A percentile compares a stretch with the other conserved stretches of the same genome.
Evolutionary conservation across 2,797 vertebrate species (phyloP).

Genomic region (Acanthiza pusilla): DNA sequence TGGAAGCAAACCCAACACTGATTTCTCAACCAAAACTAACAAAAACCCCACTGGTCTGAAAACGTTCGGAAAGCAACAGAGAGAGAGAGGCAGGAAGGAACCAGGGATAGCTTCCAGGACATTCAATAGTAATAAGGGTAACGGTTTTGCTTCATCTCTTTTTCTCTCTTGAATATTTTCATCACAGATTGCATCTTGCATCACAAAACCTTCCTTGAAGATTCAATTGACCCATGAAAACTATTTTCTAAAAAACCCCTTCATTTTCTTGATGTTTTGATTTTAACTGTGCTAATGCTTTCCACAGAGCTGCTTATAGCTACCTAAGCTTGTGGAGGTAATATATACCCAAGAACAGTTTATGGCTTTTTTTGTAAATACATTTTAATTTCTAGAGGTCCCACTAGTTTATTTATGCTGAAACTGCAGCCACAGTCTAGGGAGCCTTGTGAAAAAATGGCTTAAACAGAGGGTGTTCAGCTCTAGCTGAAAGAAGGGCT

Average conservation of each 20-base stretch:
- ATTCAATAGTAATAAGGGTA: not conserved
- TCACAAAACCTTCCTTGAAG: not conserved
- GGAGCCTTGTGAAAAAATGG: not conserved
- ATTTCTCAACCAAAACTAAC: not conserved
- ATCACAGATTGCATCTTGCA: not conserved
- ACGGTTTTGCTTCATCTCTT: not conserved
- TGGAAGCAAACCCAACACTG: not conserved
- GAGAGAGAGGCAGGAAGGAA: not conserved
- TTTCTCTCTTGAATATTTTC: not conserved
- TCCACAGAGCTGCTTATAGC: not conserved
- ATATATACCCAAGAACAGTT: not conserved
- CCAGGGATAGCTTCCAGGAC: not conserved
- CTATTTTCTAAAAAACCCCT: not conserved
- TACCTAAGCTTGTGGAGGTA: not conserved
- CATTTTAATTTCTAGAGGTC: not conserved
- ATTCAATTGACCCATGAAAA: not conserved
- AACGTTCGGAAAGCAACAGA: not conserved
- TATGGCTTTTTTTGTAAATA: not conserved
- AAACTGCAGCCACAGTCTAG: not conserved
- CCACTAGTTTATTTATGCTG: not conserved
- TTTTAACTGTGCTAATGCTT: not conserved
- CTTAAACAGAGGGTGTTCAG: not conserved
- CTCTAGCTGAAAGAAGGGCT: not conserved
- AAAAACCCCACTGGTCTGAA: accelerated
- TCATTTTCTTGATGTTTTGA: not conserved